Evolutionary conservation across 2,888 invertebrate species (phyloP).

Genomic region (Epistrophella euchroma): DNA sequence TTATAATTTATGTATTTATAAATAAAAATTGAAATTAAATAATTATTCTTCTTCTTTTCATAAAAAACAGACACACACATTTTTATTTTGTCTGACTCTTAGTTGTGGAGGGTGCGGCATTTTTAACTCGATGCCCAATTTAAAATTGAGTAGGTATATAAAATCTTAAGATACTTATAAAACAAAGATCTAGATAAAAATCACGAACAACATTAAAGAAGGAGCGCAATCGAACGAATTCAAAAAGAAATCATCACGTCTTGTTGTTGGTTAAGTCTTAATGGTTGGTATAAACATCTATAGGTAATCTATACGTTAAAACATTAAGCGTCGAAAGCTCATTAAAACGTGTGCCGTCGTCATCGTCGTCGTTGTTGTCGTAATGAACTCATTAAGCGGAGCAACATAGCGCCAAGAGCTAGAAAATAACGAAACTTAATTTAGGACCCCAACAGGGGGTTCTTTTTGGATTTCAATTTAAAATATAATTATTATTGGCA

Average conservation of each 20-base stretch:
- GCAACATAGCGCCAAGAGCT: slow-evolving; percentile 46
- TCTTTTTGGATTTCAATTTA: slow-evolving; percentile 56
- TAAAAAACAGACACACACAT: too few species aligned
- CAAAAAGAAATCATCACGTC: slow-evolving; percentile 23
- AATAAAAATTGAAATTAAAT: too few species aligned
- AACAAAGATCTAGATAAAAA: slow-evolving; percentile 50
- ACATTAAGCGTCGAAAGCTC: slow-evolving; percentile 52
- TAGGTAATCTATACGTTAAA: neutral
- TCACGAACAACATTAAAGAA: slow-evolving; percentile 22
- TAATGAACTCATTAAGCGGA: slow-evolving; percentile 69
- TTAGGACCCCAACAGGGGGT: slow-evolving; percentile 50
- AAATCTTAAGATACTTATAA: slow-evolving; percentile 43
- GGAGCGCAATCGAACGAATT: slow-evolving; percentile 26
- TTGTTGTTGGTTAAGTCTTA: neutral
- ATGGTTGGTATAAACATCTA: neutral
- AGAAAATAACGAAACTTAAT: slow-evolving; percentile 69
- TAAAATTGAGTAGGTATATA: neutral
- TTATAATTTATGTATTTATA: too few species aligned
- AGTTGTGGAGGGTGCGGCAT: slow-evolving; percentile 53
- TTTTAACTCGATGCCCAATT: slow-evolving; percentile 33
- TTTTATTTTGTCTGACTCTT: too few species aligned
- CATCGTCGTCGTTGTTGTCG: neutral
- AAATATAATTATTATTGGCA: slow-evolving; percentile 61
- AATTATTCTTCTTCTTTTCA: too few species aligned
- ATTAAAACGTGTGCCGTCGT: slow-evolving; percentile 49